phyloP scores from a whole-genome alignment of 2,888 invertebrate species.

The Ferdinandea cuprea region DNA sequence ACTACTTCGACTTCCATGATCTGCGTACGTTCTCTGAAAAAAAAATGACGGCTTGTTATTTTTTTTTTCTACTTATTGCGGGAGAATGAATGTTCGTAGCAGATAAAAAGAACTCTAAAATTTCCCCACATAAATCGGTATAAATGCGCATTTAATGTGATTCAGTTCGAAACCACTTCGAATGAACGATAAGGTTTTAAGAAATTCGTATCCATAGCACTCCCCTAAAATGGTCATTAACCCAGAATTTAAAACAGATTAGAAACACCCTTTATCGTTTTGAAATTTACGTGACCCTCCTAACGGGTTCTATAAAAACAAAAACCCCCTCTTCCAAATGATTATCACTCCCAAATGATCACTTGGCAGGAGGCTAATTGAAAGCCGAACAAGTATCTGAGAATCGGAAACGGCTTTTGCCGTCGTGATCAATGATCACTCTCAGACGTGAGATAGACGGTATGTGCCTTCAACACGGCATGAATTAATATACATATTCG shows the following conservation, averaged over 20 bases:
- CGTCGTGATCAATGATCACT: constrained; percentile 48
- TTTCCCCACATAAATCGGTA: background rate
- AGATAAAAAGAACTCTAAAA: constrained; percentile 24
- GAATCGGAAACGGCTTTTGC: constrained; percentile 36
- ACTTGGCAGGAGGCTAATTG: constrained; percentile 30
- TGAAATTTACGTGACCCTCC: constrained; percentile 7
- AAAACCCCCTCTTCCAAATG: constrained; percentile 6
- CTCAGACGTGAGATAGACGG: constrained; percentile 33
- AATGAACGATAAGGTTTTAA: constrained; percentile 20
- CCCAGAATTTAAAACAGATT: constrained; percentile 31
- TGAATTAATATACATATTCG: constrained; percentile 70
- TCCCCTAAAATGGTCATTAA: constrained; percentile 29
- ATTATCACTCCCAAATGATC: constrained; percentile 27
- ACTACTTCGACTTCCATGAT: constrained; percentile 77
- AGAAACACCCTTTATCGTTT: constrained; percentile 4
- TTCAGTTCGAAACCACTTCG: constrained; percentile 4
- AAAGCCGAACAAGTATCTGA: constrained; percentile 41
- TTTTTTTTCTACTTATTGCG: background rate
- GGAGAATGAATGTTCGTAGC: constrained; percentile 3
- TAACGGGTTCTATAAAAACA: background rate
- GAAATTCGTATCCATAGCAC: background rate
- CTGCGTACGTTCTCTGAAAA: constrained; percentile 35
- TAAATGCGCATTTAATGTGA: background rate
- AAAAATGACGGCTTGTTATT: constrained; percentile 29
- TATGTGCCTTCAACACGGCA: constrained; percentile 35